phyloP scores from a whole-genome alignment of 2,888 invertebrate species.

The Ditula angustiorana region DNA sequence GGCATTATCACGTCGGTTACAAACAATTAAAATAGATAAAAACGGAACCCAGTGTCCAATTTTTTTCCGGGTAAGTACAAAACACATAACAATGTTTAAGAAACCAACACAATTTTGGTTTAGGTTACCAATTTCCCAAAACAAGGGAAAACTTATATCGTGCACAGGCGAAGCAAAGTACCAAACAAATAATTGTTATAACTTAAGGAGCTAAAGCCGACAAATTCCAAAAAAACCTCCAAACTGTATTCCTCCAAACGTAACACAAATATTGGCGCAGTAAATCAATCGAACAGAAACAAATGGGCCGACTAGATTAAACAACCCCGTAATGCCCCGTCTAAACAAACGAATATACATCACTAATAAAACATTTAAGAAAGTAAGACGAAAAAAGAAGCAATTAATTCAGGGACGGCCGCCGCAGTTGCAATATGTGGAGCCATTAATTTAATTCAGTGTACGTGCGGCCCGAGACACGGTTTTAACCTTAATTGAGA shows the following conservation, averaged over 20 bases:
- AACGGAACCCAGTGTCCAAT: too few relatives aligned
- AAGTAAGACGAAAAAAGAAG: constrained; percentile 72
- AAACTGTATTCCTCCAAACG: not conserved
- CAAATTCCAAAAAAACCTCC: not conserved
- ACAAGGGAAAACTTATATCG: not conserved
- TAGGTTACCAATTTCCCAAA: not conserved
- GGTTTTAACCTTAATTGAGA: constrained; percentile 85
- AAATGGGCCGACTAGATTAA: constrained; percentile 49
- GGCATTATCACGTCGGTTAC: too few relatives aligned
- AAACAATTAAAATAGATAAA: too few relatives aligned
- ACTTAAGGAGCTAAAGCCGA: not conserved
- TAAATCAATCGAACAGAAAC: constrained; percentile 37
- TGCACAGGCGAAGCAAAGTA: not conserved
- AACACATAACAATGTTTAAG: too few relatives aligned
- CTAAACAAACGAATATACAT: constrained; percentile 69
- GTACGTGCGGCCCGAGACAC: constrained; percentile 80
- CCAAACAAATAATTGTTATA: not conserved
- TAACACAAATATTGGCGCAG: constrained; percentile 19
- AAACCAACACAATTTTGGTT: not conserved
- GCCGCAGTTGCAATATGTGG: constrained; percentile 81
- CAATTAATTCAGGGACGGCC: constrained; percentile 75
- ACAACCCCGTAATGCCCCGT: constrained; percentile 56
- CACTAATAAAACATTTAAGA: constrained; percentile 80
- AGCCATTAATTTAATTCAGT: constrained; percentile 84
- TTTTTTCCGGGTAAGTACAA: too few relatives aligned